Evolutionary conservation across 2,113 vertebrate genomes (phyloP), one percentile per base, ranked within the genome.

Genomic region (Pithys albifrons): DNA sequence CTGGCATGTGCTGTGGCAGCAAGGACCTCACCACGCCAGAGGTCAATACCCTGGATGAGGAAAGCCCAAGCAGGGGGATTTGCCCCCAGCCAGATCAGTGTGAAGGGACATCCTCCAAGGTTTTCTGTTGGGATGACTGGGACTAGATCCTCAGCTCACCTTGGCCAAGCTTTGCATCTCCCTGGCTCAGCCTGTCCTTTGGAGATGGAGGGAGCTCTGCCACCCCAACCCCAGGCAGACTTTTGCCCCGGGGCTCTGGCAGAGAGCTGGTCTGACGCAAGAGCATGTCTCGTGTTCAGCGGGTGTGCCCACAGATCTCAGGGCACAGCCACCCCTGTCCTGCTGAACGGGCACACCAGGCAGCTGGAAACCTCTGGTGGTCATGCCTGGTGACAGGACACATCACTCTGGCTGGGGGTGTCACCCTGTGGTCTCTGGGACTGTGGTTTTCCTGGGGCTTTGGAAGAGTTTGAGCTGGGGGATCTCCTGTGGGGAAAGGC

Each of bases 231-330:
- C 64, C 39, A 4, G 19, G 67, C 55, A 86, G 72, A 77, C 46
- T 89, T 96, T 95, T 86, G 86, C 83, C 86, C 95, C 2, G 18
- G 72, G 88, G 88, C 92, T 74, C 64, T 73, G 75, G 49, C 79
- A 46, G 66, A 66, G 89, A 35, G 43, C 61, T 3, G 9, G 31
- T 71, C 37, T 92, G 92, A 88, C 2, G 35, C 78, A 90, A 29
- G 67, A 51, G n/a, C 10, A 2, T 3, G 62, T 23, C 74, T 15
- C 11, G 22, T 93, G 90, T 85, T 88, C 48, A 1, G n/a, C 0
- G 10, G 92, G 78, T 72, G 90, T 84, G 89, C 79, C 93, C 1
- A 0, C 58, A 25, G 62, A 39, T 61, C 52, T 4, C 66, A 22
- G 81, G 69, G 85, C 90, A 81, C 39, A 0, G 4, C 69, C 84